Evolutionary conservation across 2,888 invertebrate genomes (phyloP), one percentile per base, ranked within the genome.

Genomic region (Drosophila eohydei): DNA sequence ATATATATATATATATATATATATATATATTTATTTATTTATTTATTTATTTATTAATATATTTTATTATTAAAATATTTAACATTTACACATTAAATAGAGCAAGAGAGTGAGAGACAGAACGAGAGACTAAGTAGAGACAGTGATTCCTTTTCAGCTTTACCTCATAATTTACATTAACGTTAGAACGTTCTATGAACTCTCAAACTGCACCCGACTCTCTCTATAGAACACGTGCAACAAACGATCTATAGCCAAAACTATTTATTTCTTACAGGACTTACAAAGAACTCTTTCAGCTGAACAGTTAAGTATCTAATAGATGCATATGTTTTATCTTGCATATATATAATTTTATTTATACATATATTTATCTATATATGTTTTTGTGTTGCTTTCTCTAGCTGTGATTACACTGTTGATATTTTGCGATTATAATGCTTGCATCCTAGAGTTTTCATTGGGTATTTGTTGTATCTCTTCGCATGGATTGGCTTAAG

Each of bases 51-150:
- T 50, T 68, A 63, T 67, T 65, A 21, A 68, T 51, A 34, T 75
- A 52, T 61, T n/a, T 28, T 71, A 71, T n/a, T 9, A 41, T 71
- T 69, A 85, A 85, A 56, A 64, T 77, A 59, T 80, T 80, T 65
- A 88, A 83, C 88, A 88, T 88, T 83, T 86, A 81, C 83, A 80
- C 71, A 74, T 67, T 63, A 81, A 59, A 59, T 63, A 71, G 61
- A 73, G 68, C 60, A 60, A 77, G 78, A 50, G 58, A 4, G 30
- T n/a, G 32, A 36, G 30, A 28, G 26, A 41, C n/a, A 48, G 41
- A 46, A 30, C 14, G 48, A 48, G 36, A 50, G 30, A 44, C 11
- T 11, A 58, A 12, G 8, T 2, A 32, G 50, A 50, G 46, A 71
- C 32, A 59, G 21, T 40, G 32, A 69, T 60, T 40, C 59, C 14